Base-by-base conservation (phyloP, 2,797 vertebrate species). In the Cossypha niveicapilla region DNA sequence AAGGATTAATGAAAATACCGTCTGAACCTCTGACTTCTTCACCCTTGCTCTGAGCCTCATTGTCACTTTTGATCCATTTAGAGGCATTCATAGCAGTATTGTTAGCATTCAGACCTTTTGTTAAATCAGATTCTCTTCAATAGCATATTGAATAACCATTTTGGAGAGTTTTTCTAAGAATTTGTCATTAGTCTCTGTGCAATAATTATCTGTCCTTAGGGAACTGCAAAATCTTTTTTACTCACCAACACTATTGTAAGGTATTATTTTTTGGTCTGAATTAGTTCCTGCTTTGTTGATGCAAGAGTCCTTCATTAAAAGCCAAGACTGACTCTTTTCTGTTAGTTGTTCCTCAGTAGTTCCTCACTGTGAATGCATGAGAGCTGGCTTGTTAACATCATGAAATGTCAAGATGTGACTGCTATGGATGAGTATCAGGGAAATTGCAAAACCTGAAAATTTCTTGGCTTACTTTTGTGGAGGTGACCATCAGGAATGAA, bases 1-100 rank as follows among this genome's bases (percentile, higher is more conserved):
- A 93, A 74, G 70, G 45, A 89, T 92, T 95, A 95, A 92, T 89
- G 77, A 91, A 94, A 95, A 93, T 70, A 58, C 54, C 18, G 16
- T 89, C 71, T 89, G 77, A 92, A 77, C 35, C 22, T 91, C 81
- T 93, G 84, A 91, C 91, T 95, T 58, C 37, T 84, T 94, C 71
- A 93, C 87, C 54, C 8, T 62, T 89, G 39, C 42, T 94, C 81
- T 76, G 35, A 93, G 51, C 22, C 23, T 78, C 67, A 92, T 84
- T 93, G 73, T 80, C 44, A 90, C 68, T 94, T 92, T 83, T 88
- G 42, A 84, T 82, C 47, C 88, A 42, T 92, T 93, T 85, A 91
- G 87, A 91, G 37, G 19, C 77, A 91, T 91, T 92, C 74, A 79
- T 58, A 48, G 27, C 13, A 68, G 47, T 65, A 81, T 91, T 78